Conservation (phyloP, 35 echinoderm and acorn worm genomes). For the Heliocidaris tuberculata region DNA sequence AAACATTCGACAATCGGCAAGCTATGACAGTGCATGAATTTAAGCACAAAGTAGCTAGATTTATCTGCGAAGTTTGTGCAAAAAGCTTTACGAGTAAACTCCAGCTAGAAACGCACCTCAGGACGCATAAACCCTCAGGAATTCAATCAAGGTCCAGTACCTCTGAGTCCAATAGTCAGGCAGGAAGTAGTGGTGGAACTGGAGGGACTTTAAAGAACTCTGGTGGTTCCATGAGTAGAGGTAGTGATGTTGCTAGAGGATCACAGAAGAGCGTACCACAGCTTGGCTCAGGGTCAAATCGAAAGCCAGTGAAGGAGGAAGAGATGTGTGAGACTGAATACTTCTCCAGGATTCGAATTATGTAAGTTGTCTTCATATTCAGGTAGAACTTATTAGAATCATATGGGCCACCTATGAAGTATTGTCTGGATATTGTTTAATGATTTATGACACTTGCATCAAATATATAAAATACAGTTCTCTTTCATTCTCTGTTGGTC, state of each 20-base stretch:
- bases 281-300: constrained; percentile 11
- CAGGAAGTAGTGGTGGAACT: neutral
- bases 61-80: constrained; percentile 40
- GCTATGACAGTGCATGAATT: constrained; percentile 55
- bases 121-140: constrained; percentile 24
- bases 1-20: constrained; percentile 32
- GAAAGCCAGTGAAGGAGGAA: neutral
- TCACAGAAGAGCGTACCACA: neutral
- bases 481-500: too few relatives aligned
- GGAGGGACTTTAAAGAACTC: neutral
- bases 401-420: neutral
- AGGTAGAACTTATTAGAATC: neutral
- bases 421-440: too few relatives aligned
- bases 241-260: neutral
- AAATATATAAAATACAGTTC: too few relatives aligned
- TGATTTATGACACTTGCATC: too few relatives aligned
- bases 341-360: constrained; percentile 39
- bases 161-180: neutral
- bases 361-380: neutral
- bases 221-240: neutral
- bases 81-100: constrained; percentile 48
- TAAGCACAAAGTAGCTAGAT: constrained; percentile 53
- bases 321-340: constrained; percentile 20
- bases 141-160: neutral
- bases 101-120: constrained; percentile 47